Evolutionary conservation across 2,113 vertebrate species (phyloP), one percentile per base, ranked within the genome.

Genomic region (Pangasianodon hypophthalmus): DNA sequence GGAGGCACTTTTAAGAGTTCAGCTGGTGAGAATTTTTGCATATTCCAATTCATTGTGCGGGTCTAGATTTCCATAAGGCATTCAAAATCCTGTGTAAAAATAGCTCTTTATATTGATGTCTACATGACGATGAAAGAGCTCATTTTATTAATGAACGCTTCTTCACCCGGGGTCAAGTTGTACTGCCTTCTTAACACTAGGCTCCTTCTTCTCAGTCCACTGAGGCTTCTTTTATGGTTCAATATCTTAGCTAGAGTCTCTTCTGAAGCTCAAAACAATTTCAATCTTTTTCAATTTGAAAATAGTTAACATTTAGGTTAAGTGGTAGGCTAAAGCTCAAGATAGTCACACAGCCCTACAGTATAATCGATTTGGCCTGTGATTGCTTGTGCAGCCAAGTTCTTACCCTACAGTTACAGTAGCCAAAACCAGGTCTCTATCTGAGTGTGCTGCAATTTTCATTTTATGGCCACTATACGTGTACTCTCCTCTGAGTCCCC

Each of bases 321-420:
- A 48, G 2, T 75, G 37, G 52, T 62, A 88, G 89, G 67, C n/a
- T 87, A 82, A 84, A 87, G 41, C 88, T 83, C 80, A 84, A 87
- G 60, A 83, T 77, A 86, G 44, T 46, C 29, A 80, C 77, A 75
- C 77, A 50, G 11, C 24, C 29, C 71, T 69, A 87, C 41, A 79
- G 60, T 84, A 81, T 85, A 88, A 91, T 89, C 44, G 86, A 64
- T 90, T 90, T 86, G 32, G 75, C 80, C 82, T 85, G 87, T 89
- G 85, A 85, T 56, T 87, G 77, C 83, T 88, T 90, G 67, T 91
- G 79, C 87, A 21, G 6, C 41, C 62, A 88, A 90, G 54, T 85
- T 62, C 62, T 32, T n/a, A 24, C 19, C 52, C 50, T 71, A 56
- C 60, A 50, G 56, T n/a, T 86, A 89, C 90, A 92, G 87, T 86